A percentile compares a stretch with the other conserved stretches of the same genome.
phyloP scores from a whole-genome alignment of 2,888 invertebrate genomes.

The Drosophila quinaria region DNA sequence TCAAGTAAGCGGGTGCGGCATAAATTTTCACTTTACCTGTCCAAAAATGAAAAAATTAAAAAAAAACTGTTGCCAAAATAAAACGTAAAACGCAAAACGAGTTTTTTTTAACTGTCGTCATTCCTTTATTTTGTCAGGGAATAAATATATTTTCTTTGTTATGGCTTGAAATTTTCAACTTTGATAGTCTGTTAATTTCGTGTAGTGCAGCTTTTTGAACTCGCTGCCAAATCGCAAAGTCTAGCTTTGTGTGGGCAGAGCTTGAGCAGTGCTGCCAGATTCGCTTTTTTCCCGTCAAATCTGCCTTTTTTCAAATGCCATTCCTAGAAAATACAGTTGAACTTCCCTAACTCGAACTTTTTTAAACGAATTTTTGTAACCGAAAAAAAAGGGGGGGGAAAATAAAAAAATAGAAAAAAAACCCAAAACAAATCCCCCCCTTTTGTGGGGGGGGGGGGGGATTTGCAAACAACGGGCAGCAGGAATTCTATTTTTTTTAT shows the following conservation, averaged over 20 bases:
- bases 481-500: too few relatives aligned
- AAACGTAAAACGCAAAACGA: slow-evolving; percentile 52
- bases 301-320: too few relatives aligned
- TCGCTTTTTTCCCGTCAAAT: too few relatives aligned
- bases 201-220: slow-evolving; percentile 18
- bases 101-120: slow-evolving; percentile 58
- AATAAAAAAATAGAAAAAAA: too few relatives aligned
- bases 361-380: too few relatives aligned
- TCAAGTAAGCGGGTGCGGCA: slow-evolving; percentile 69
- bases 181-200: slow-evolving; percentile 31
- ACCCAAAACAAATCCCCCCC: too few relatives aligned
- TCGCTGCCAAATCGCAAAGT: background rate
- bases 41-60: slow-evolving; percentile 26
- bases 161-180: slow-evolving; percentile 36
- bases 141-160: slow-evolving; percentile 62
- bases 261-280: too few relatives aligned
- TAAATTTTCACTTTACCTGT: slow-evolving; percentile 66
- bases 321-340: too few relatives aligned
- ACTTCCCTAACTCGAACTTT: too few relatives aligned
- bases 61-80: slow-evolving; percentile 63
- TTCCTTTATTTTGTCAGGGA: slow-evolving; percentile 45
- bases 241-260: slow-evolving; percentile 12
- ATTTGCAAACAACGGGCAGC: too few relatives aligned
- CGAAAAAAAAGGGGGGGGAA: too few relatives aligned
- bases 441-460: too few relatives aligned